A percentile compares a stretch with the other conserved stretches of the same genome.
phyloP scores from a whole-genome alignment of 1,140 invertebrate species.

The Drosophila seguyi region DNA sequence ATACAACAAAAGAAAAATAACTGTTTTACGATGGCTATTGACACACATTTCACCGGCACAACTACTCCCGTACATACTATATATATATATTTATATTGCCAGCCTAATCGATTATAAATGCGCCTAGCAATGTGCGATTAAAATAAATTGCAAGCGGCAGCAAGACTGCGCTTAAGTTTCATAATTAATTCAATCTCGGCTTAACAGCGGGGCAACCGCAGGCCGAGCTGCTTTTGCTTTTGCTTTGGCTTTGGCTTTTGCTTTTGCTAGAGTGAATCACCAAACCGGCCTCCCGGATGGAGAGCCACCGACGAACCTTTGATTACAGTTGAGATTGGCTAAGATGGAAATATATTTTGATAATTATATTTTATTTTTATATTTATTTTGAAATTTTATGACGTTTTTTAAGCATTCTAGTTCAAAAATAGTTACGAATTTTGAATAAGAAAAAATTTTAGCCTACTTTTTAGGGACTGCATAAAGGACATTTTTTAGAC shows the following conservation, averaged over 20 bases:
- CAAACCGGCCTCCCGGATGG: constrained; percentile 53
- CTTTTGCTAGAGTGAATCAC: constrained; percentile 65
- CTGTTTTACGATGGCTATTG: constrained; percentile 45
- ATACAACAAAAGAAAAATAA: constrained; percentile 6
- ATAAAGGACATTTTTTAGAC: not conserved
- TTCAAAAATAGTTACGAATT: too few relatives aligned
- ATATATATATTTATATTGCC: constrained; percentile 6
- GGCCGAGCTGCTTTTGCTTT: constrained; percentile 7
- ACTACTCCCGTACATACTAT: constrained; percentile 9
- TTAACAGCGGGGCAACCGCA: constrained; percentile 32
- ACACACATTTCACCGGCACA: constrained; percentile 60
- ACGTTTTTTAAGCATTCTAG: not conserved
- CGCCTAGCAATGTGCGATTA: constrained; percentile 78
- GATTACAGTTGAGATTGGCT: constrained; percentile 5
- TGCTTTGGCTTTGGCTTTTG: too few relatives aligned
- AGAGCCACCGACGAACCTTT: constrained; percentile 13
- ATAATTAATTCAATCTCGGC: constrained; percentile 79
- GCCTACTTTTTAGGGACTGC: not conserved
- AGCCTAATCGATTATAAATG: constrained; percentile 82
- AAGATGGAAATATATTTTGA: too few relatives aligned
- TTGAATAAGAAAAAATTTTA: not conserved
- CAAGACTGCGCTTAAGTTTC: constrained; percentile 70
- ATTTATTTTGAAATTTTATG: not conserved
- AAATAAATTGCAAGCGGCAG: constrained; percentile 82
- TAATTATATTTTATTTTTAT: not conserved